Conservation (phyloP, 2,888 invertebrate species). For the Cantharis rufa region DNA sequence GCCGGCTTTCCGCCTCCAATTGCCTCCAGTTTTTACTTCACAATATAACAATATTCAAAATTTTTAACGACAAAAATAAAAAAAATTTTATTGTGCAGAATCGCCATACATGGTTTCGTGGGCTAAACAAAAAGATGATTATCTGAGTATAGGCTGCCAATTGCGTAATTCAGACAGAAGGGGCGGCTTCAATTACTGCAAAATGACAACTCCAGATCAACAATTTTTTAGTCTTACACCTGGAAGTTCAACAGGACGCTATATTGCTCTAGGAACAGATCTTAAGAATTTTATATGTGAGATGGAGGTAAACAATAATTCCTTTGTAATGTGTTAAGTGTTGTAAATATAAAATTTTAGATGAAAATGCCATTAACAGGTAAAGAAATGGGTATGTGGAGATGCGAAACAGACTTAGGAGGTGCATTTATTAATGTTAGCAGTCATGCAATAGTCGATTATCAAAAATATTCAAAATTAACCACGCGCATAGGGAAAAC, state of each 20-base stretch:
- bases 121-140: not conserved
- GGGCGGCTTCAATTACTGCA: not conserved
- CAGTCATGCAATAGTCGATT: not conserved
- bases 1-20: no score
- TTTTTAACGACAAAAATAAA: no score
- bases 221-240: not conserved
- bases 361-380: constrained; percentile 19
- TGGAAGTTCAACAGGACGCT: not conserved
- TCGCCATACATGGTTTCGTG: not conserved
- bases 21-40: no score
- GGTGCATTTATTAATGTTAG: constrained; percentile 13
- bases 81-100: no score
- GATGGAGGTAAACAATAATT: not conserved
- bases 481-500: not conserved
- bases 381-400: constrained; percentile 29
- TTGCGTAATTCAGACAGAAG: not conserved
- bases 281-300: not conserved
- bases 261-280: not conserved
- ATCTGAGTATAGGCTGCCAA: not conserved
- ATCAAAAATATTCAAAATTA: constrained; percentile 7
- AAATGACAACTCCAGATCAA: not conserved
- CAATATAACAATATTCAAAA: no score
- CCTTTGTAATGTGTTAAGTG: not conserved
- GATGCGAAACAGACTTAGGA: constrained; percentile 9
- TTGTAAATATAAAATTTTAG: constrained; percentile 2